phyloP scores from a whole-genome alignment of 2,888 invertebrate genomes.

The Plagodis dolabraria region DNA sequence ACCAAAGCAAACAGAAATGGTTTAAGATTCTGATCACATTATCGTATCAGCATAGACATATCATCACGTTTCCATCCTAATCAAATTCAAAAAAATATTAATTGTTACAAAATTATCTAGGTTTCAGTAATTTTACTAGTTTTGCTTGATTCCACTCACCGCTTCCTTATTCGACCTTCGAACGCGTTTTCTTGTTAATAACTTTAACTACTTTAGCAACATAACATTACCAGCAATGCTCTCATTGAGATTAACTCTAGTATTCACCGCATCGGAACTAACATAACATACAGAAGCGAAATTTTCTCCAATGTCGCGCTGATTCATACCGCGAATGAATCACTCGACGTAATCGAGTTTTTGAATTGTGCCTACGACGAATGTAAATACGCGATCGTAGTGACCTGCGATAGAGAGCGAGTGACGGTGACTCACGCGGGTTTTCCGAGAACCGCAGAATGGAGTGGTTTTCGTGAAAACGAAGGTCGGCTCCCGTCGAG shows the following conservation, averaged over 20 bases:
- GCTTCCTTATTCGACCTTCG: conserved; percentile 55
- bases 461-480: conserved; percentile 78
- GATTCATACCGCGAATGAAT: conserved; percentile 79
- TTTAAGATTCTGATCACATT: conserved; percentile 41
- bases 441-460: conserved; percentile 79
- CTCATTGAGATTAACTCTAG: conserved; percentile 11
- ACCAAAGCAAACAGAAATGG: too few species aligned
- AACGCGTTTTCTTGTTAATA: conserved; percentile 35
- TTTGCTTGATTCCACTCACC: conserved; percentile 53
- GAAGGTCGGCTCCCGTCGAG: conserved; percentile 65
- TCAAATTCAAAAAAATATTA: conserved; percentile 22
- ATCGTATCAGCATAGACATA: too few species aligned
- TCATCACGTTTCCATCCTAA: conserved; percentile 16
- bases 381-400: conserved; percentile 80
- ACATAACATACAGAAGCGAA: conserved; percentile 45
- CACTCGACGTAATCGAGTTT: conserved; percentile 81
- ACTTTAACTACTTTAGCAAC: conserved; percentile 31
- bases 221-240: conserved; percentile 22
- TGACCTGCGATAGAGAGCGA: conserved; percentile 77
- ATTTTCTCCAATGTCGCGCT: conserved; percentile 68
- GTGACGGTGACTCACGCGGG: conserved; percentile 78
- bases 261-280: conserved; percentile 23
- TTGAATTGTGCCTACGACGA: conserved; percentile 79
- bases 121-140: conserved; percentile 53
- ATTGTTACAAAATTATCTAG: conserved; percentile 16